Percentiles rank a stretch among this genome's conserved stretches.
These are phyloP conservation scores for Aphaenogaster rudis DNA, from an alignment of 1,140 invertebrate species.

Conservation along the genomic window DNA sequence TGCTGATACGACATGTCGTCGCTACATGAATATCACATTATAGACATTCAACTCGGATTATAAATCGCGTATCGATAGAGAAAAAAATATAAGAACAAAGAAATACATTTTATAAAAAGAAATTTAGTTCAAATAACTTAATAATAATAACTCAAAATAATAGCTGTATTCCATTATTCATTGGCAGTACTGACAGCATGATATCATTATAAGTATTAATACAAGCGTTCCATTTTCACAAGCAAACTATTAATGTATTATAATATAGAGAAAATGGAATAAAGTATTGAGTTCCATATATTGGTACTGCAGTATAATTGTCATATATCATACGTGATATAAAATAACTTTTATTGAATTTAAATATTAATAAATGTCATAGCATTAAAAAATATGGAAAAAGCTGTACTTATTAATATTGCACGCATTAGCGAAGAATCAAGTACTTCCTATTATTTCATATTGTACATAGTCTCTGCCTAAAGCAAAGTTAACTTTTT, in stretches of 20 bases:
- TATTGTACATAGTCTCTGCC: background rate
- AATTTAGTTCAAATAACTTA: slow-evolving; percentile 24
- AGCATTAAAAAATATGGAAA: background rate
- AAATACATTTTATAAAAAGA: slow-evolving; percentile 1
- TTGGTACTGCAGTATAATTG: too few relatives aligned
- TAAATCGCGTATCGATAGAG: background rate
- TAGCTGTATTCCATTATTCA: background rate
- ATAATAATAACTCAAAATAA: background rate
- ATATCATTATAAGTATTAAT: background rate
- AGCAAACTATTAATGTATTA: background rate
- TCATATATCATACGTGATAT: too few relatives aligned
- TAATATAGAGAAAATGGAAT: background rate
- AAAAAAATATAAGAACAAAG: background rate
- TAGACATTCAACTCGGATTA: background rate
- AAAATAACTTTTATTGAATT: too few relatives aligned
- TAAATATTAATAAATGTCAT: background rate
- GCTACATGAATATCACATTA: slow-evolving; percentile 23
- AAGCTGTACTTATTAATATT: background rate
- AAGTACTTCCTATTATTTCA: background rate
- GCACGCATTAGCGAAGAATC: background rate
- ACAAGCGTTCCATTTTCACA: background rate
- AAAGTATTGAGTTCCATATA: too few relatives aligned
- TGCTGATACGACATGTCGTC: slow-evolving; percentile 6
- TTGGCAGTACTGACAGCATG: background rate
- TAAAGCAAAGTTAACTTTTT: background rate